Evolutionary conservation across 2,113 vertebrate genomes (phyloP), one percentile per base, ranked within the genome.

Genomic region (Siphamia tubifer): DNA sequence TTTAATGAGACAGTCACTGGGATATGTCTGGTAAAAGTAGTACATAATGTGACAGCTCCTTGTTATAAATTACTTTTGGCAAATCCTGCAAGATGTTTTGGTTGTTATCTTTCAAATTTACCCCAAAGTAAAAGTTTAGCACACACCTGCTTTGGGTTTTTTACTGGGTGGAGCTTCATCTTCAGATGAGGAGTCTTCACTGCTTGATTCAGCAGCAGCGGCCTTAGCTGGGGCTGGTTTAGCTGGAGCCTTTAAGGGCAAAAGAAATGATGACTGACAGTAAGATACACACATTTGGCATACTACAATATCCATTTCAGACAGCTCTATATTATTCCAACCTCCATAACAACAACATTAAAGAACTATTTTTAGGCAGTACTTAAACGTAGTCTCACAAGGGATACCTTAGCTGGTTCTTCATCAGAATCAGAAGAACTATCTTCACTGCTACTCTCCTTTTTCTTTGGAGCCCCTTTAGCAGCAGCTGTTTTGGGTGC

Each of bases 401-500:
- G 2, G 17, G 24, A n/a, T 66, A 94, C 92, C 88, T 92, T 93
- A 13, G 84, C 67, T 48, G 91, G 79, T 31, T 68, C 5, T 15
- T 93, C 92, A 1, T 92, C 92, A 27, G 91, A 92, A 27, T 91
- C 89, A 16, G 91, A 92, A 15, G 91, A 93, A 63, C 87, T 92
- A 15, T 92, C 91, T 39, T 91, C 89, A 44, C 87, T 90, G 83
- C 89, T 93, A 81, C 83, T 90, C 31, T 90, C 86, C 38, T 91
- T 91, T 56, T 91, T 91, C 63, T 77, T 69, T 68, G 64, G 66
- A 20, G 64, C 51, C 35, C 30, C 49, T 73, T 84, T 89, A 8
- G 77, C 47, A 16, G 83, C 71, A 4, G 31, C 58, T 16, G 65
- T 21, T 79, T 91, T 92, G 6, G 84, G 7, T 27, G 74, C 28